phyloP scores from a whole-genome alignment of 2,113 vertebrate species.

The Syngnathus scovelli region DNA sequence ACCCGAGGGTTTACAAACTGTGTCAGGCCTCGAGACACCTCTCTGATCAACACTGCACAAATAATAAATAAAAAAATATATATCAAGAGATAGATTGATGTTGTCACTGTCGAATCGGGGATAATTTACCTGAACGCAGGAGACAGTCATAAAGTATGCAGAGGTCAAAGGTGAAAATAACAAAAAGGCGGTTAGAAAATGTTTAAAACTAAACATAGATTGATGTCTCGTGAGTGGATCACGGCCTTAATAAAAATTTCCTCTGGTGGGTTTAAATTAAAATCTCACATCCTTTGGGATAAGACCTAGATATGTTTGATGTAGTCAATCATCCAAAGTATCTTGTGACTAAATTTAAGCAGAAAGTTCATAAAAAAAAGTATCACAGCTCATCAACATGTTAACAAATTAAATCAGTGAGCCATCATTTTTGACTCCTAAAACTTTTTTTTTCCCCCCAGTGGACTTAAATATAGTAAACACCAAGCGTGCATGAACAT shows the following conservation, averaged over 20 bases:
- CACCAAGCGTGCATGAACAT: constrained; percentile 21
- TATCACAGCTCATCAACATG: neutral
- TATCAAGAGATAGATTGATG: constrained; percentile 58
- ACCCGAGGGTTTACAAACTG: constrained; percentile 67
- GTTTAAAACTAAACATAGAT: constrained; percentile 5
- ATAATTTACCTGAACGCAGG: constrained; percentile 35
- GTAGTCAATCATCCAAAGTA: constrained; percentile 55
- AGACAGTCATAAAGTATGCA: neutral
- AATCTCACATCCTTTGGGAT: constrained; percentile 44
- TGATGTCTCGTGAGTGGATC: constrained; percentile 21
- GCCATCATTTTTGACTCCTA: neutral
- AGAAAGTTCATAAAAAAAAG: neutral
- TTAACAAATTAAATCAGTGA: neutral
- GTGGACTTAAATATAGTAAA: constrained; percentile 3
- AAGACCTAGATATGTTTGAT: constrained; percentile 53
- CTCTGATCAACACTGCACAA: constrained; percentile 58
- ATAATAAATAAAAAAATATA: constrained; percentile 30
- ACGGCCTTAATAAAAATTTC: constrained; percentile 52
- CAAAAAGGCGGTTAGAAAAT: neutral
- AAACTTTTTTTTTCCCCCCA: neutral
- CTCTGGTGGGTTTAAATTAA: constrained; percentile 62
- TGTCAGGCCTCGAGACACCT: constrained; percentile 70
- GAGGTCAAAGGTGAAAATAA: neutral
- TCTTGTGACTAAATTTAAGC: constrained; percentile 35
- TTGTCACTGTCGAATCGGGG: constrained; percentile 55